phyloP scores from a whole-genome alignment of 2,888 invertebrate genomes.

The Acronicta aceris region DNA sequence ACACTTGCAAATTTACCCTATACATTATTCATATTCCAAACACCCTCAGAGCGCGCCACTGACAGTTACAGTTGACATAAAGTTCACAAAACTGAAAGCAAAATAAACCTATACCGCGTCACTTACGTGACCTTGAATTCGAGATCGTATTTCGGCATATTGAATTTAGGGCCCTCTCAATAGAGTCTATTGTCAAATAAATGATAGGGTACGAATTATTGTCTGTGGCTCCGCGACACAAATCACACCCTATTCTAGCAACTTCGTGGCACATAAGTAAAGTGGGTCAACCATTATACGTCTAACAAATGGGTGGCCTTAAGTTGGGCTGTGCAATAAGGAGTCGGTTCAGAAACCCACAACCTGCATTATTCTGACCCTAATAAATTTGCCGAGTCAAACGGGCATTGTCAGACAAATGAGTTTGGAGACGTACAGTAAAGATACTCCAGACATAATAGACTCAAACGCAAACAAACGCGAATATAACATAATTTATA shows the following conservation, averaged over 20 bases:
- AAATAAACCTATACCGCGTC: slow-evolving; percentile 65
- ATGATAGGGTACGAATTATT: slow-evolving; percentile 66
- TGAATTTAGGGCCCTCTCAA: slow-evolving; percentile 49
- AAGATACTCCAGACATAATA: slow-evolving; percentile 55
- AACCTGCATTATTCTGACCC: slow-evolving; percentile 88
- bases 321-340: slow-evolving; percentile 85
- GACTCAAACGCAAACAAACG: slow-evolving; percentile 44
- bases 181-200: slow-evolving; percentile 64
- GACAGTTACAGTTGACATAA: slow-evolving; percentile 80
- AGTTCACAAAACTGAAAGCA: slow-evolving; percentile 71
- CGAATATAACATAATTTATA: slow-evolving; percentile 27
- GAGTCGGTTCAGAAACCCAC: slow-evolving; percentile 83
- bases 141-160: slow-evolving; percentile 38
- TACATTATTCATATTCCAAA: slow-evolving; percentile 88
- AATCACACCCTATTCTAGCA: slow-evolving; percentile 79
- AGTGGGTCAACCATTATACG: slow-evolving; percentile 87
- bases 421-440: slow-evolving; percentile 70
- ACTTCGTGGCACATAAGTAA: slow-evolving; percentile 78
- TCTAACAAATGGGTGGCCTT: slow-evolving; percentile 84
- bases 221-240: slow-evolving; percentile 72
- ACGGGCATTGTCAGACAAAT: slow-evolving; percentile 86
- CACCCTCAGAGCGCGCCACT: slow-evolving; percentile 75
- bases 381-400: slow-evolving; percentile 87
- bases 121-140: slow-evolving; percentile 58
- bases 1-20: slow-evolving; percentile 89